These are phyloP conservation scores for Ceratina calcarata DNA, from an alignment of 1,140 invertebrate species.

Conservation along the genomic window DNA sequence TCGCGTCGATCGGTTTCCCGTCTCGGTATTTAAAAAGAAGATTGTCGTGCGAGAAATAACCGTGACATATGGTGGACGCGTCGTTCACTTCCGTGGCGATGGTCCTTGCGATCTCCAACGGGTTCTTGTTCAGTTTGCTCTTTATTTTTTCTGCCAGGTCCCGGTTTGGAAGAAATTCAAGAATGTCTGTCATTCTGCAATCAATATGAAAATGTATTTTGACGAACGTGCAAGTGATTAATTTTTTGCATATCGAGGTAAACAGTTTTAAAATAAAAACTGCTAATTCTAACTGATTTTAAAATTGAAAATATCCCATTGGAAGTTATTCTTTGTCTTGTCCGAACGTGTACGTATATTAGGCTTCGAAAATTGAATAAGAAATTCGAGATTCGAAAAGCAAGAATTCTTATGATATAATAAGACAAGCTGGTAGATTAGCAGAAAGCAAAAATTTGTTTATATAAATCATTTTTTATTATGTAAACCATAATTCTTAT, in stretches of 20 bases:
- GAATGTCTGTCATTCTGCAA: constrained; percentile 39
- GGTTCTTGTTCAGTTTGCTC: constrained; percentile 24
- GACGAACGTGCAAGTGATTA: neutral
- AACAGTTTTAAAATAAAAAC: too few relatives aligned
- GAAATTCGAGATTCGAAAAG: too few relatives aligned
- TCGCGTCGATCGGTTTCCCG: constrained; percentile 63
- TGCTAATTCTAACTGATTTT: too few relatives aligned
- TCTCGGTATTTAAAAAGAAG: constrained; percentile 70
- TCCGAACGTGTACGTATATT: too few relatives aligned
- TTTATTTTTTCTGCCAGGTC: constrained; percentile 16
- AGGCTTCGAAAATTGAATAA: too few relatives aligned
- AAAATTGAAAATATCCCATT: too few relatives aligned
- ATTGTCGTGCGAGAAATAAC: constrained; percentile 68
- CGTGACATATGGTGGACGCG: constrained; percentile 70
- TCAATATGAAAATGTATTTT: neutral
- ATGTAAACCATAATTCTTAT: too few relatives aligned
- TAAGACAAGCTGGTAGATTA: too few relatives aligned
- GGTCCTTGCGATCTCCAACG: constrained; percentile 3
- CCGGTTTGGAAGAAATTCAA: constrained; percentile 27
- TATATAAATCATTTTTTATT: too few relatives aligned
- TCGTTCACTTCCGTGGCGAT: constrained; percentile 41
- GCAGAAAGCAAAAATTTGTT: too few relatives aligned
- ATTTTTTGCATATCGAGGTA: neutral
- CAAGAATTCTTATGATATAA: too few relatives aligned
- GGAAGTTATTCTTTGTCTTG: too few relatives aligned